Base-by-base conservation (phyloP, 2,113 vertebrate species). In the Setophaga kirtlandii region DNA sequence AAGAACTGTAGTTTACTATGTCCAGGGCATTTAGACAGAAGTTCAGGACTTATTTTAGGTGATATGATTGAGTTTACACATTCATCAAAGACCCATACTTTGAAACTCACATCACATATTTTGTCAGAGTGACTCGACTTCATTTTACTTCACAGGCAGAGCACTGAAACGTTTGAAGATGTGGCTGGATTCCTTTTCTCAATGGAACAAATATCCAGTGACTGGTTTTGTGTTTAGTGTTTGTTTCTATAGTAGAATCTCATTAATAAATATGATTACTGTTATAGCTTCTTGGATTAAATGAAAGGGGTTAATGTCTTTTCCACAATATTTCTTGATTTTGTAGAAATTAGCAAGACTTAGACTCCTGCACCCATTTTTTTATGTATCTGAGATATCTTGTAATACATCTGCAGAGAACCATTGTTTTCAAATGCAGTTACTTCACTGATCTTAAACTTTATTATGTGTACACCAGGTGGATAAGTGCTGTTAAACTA, bases 381-480 rank as follows among this genome's bases (percentile, higher is more conserved):
- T 82, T 65, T 77, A 67, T 41, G 11, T 46, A 74, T 64, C n/a
- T 84, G 30, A 77, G 46, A 37, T 15, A 56, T 25, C 10, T 70
- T 90, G 31, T 58, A 30, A 71, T 39, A 41, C 44, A 70, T 62
- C 71, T 91, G 31, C 44, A 83, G 47, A 84, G 65, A 87, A 9
- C 58, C 30, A 75, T 89, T 76, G 23, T 74, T 93, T 70, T 53
- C 58, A 96, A 95, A 87, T 42, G 17, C 23, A 37, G 76, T 95
- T 27, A 39, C 9, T 80, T 23, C 33, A 11, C 8, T 59, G 71
- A 96, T 63, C 68, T 75, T 78, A 59, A 67, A 83, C 69, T 96
- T 94, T 92, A 89, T 96, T 71, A 81, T 94, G 46, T 91, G 28
- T 87, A 80, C 86, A 76, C 83, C 87, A 93, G 65, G 76, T 94